Percentiles rank a stretch among this genome's conserved stretches.
phyloP scores from a whole-genome alignment of 2,888 invertebrate genomes.

The Halocaridina rubra region DNA sequence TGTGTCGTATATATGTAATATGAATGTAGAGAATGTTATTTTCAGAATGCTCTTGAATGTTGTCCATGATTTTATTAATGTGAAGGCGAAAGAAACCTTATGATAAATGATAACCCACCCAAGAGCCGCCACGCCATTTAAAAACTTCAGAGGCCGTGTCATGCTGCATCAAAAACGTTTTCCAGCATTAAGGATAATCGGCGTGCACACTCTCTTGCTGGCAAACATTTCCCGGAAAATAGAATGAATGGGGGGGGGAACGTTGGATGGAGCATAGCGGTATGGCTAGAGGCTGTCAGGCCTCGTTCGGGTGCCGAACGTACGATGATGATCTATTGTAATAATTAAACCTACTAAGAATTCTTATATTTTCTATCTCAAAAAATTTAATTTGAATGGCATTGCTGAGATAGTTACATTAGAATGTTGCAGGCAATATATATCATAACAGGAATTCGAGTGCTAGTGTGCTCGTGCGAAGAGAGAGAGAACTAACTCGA shows the following conservation, averaged over 20 bases:
- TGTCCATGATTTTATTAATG: background rate
- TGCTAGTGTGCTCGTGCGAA: no score
- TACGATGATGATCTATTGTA: no score
- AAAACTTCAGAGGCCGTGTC: conserved; percentile 21
- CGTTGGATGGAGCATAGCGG: conserved; percentile 22
- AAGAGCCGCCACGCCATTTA: conserved; percentile 10
- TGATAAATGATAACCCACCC: background rate
- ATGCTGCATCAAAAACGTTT: conserved; percentile 55
- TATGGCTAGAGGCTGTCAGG: conserved; percentile 42
- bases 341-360: no score
- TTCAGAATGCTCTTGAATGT: no score
- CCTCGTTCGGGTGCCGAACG: conserved; percentile 44
- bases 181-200: conserved; percentile 52
- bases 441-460: no score
- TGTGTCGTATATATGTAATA: no score
- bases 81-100: background rate
- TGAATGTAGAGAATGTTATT: no score
- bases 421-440: no score
- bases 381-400: no score
- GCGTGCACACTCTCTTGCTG: conserved; percentile 50
- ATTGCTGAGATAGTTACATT: no score
- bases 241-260: conserved; percentile 52
- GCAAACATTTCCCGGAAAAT: conserved; percentile 60
- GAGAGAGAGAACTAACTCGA: no score
- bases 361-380: no score